These are phyloP conservation scores for Trichogramma evanescens DNA, from an alignment of 2,888 invertebrate genomes.

Conservation along the genomic window DNA sequence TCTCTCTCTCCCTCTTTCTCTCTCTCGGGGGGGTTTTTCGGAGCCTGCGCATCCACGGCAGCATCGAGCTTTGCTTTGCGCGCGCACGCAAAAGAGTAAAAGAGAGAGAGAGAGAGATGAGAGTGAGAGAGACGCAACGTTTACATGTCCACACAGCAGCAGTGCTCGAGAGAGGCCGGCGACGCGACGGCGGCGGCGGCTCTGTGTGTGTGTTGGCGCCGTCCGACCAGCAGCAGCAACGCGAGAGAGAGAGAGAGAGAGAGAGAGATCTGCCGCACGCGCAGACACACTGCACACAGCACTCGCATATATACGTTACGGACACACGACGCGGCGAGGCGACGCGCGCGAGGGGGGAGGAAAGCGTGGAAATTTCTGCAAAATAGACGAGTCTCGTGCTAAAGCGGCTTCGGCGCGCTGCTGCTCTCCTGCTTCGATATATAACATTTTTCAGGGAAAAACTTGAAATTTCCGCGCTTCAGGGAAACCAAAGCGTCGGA, in stretches of 20 bases:
- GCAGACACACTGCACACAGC: background rate
- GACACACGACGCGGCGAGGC: background rate
- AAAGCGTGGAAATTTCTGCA: constrained; percentile 29
- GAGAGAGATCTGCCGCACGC: background rate
- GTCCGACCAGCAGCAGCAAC: background rate
- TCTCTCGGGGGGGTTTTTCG: too few relatives aligned
- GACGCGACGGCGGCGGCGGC: background rate
- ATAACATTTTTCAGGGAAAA: constrained; percentile 57
- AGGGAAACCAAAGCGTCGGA: constrained; percentile 43
- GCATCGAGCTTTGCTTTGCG: too few relatives aligned
- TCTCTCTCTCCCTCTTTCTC: too few relatives aligned
- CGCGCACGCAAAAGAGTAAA: too few relatives aligned
- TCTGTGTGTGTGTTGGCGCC: background rate
- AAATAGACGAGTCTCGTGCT: constrained; percentile 36
- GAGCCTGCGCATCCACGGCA: too few relatives aligned
- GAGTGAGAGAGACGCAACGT: too few relatives aligned
- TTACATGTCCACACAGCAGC: background rate
- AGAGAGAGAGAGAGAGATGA: too few relatives aligned
- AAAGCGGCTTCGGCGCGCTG: constrained; percentile 35
- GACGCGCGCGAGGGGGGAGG: background rate
- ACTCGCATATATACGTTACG: background rate
- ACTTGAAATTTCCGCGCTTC: constrained; percentile 51
- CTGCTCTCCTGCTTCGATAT: constrained; percentile 52
- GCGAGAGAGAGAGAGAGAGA: background rate
- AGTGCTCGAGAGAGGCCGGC: background rate